phyloP scores from a whole-genome alignment of 2,113 vertebrate species.

The Paraplagusia blochii region DNA sequence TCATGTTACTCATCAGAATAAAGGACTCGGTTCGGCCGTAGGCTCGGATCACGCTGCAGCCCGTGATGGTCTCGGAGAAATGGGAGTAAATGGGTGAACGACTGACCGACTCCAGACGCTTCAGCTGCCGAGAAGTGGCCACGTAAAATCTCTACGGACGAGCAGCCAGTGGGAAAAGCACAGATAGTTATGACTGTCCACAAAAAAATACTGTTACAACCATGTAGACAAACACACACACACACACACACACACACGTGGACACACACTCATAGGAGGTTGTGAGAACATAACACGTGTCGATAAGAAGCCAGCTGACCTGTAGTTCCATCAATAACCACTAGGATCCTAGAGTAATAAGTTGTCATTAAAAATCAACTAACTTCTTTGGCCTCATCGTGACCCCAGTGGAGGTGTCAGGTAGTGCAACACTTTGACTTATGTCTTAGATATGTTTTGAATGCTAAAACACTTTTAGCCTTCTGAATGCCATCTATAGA shows the following conservation, averaged over 20 bases:
- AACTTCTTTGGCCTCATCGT: too few species aligned
- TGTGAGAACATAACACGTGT: constrained; percentile 47
- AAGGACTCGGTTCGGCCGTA: constrained; percentile 83
- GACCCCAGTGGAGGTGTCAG: too few species aligned
- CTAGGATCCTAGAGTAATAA: neutral
- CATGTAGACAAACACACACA: constrained; percentile 17
- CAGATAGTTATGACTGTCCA: constrained; percentile 35
- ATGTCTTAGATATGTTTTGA: too few species aligned
- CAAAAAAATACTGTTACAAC: constrained; percentile 10
- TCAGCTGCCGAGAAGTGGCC: constrained; percentile 92
- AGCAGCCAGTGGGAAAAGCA: constrained; percentile 38
- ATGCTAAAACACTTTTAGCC: too few species aligned
- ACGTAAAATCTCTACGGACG: constrained; percentile 89
- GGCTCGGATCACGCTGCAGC: constrained; percentile 89
- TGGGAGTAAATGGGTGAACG: constrained; percentile 96
- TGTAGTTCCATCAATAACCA: neutral
- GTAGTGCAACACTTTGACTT: too few species aligned
- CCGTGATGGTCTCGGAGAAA: constrained; percentile 92
- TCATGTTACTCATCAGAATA: constrained; percentile 78
- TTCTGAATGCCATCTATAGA: too few species aligned
- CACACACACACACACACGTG: neutral
- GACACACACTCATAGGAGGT: constrained; percentile 10
- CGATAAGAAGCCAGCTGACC: constrained; percentile 1
- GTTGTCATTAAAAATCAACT: too few species aligned
- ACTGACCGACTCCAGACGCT: constrained; percentile 93